These are phyloP conservation scores for Macroteleia sp. DNA, from an alignment of 2,888 invertebrate species.

Conservation along the genomic window DNA sequence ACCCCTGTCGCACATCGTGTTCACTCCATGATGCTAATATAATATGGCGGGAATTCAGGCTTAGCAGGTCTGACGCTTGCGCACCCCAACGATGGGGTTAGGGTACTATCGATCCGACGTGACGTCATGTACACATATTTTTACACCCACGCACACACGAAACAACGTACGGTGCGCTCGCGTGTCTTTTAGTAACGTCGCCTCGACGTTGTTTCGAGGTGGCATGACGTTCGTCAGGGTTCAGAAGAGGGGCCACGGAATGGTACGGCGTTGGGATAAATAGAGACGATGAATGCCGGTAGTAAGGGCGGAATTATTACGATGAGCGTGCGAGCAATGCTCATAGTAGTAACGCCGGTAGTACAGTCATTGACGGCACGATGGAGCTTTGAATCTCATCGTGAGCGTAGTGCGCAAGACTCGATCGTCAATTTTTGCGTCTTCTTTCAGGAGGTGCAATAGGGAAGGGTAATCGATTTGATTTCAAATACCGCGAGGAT, in stretches of 20 bases:
- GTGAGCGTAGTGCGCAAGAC: conserved; percentile 54
- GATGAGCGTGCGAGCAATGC: conserved; percentile 40
- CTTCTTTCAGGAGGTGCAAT: conserved; percentile 12
- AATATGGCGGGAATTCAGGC: conserved; percentile 80
- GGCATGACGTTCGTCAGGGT: conserved; percentile 26
- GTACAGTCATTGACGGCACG: conserved; percentile 57
- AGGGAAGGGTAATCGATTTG: conserved; percentile 46
- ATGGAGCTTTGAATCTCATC: conserved; percentile 49
- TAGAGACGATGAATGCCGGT: conserved; percentile 26
- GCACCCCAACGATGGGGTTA: conserved; percentile 71
- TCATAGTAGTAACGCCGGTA: conserved; percentile 62
- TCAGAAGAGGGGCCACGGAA: not conserved
- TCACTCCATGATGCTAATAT: conserved; percentile 79
- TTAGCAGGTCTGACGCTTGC: conserved; percentile 69
- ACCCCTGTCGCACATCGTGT: conserved; percentile 88
- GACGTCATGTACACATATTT: conserved; percentile 75
- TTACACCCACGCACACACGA: conserved; percentile 50
- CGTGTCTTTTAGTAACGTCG: conserved; percentile 38
- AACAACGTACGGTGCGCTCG: conserved; percentile 13
- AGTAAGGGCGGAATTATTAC: conserved; percentile 38
- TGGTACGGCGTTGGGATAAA: conserved; percentile 13
- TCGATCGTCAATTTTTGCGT: conserved; percentile 37
- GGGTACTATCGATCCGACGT: conserved; percentile 80
- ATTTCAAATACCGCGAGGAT: conserved; percentile 52
- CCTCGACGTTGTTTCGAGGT: conserved; percentile 37